Evolutionary conservation across 2,888 invertebrate genomes (phyloP).

Genomic region (Fragum whitleyi): DNA sequence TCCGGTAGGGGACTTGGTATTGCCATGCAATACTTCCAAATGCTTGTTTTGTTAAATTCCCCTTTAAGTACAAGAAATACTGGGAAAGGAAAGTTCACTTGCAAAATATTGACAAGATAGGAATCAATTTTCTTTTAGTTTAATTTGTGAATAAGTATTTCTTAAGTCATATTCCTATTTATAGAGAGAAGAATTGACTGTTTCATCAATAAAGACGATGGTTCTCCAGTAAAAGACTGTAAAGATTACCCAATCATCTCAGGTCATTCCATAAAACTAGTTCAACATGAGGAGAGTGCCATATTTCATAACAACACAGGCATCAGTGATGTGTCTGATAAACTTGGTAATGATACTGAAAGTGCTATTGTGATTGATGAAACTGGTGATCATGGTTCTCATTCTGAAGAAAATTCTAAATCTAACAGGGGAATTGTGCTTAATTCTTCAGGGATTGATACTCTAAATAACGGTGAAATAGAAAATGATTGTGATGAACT

Average conservation of each 20-base stretch:
- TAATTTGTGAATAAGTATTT: not conserved
- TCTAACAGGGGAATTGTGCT: not conserved
- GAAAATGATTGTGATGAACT: not conserved
- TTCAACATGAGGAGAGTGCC: too few relatives aligned
- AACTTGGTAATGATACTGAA: not conserved
- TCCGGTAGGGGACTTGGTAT: too few relatives aligned
- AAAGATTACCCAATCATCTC: not conserved
- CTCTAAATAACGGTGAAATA: not conserved
- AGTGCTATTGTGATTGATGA: constrained; percentile 23
- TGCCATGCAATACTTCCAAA: too few relatives aligned
- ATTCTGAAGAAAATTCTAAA: not conserved
- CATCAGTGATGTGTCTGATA: too few relatives aligned
- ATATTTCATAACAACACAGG: too few relatives aligned
- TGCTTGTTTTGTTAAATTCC: too few relatives aligned
- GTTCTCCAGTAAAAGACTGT: not conserved
- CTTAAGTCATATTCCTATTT: not conserved
- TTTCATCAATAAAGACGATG: not conserved
- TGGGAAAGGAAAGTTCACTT: too few relatives aligned
- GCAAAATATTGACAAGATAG: too few relatives aligned
- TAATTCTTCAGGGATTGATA: not conserved
- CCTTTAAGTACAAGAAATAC: too few relatives aligned
- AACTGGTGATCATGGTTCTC: constrained; percentile 26
- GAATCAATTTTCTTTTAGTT: too few relatives aligned
- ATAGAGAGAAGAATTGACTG: constrained; percentile 20
- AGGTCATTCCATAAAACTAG: not conserved